A percentile compares a stretch with the other conserved stretches of the same genome.
phyloP scores from a whole-genome alignment of 1,140 invertebrate genomes.

The Drosophila orosa region DNA sequence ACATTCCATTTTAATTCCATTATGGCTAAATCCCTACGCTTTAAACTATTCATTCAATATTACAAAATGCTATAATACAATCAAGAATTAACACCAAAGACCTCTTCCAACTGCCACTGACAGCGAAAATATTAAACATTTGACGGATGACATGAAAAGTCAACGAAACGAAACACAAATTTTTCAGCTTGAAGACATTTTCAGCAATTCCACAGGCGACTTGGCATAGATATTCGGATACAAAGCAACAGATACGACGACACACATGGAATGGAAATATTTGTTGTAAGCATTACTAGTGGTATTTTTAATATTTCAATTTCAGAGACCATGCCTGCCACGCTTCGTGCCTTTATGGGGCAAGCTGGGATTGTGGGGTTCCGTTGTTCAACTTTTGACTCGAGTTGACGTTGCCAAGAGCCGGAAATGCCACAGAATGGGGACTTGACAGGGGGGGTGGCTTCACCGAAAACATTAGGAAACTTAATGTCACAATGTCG shows the following conservation, averaged over 20 bases:
- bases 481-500: not conserved
- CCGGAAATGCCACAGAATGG: constrained; percentile 37
- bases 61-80: not conserved
- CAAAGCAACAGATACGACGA: constrained; percentile 20
- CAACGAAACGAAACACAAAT: constrained; percentile 59
- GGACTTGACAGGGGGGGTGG: not conserved
- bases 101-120: constrained; percentile 4
- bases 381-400: constrained; percentile 26
- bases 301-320: constrained; percentile 49
- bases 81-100: not conserved
- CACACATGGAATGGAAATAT: constrained; percentile 19
- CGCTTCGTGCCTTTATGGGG: constrained; percentile 44
- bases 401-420: constrained; percentile 28
- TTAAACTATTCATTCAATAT: not conserved
- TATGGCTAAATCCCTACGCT: not conserved
- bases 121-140: constrained; percentile 19
- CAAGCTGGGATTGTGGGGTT: constrained; percentile 37
- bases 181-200: constrained; percentile 60
- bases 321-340: constrained; percentile 35
- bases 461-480: not conserved
- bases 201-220: constrained; percentile 26
- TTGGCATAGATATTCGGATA: constrained; percentile 45
- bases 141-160: constrained; percentile 44
- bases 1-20: not conserved
- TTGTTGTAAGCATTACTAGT: constrained; percentile 29